Percentiles rank a stretch among this genome's conserved stretches.
These are phyloP conservation scores for Rhodophaea formosa DNA, from an alignment of 2,888 invertebrate species.

Conservation along the genomic window DNA sequence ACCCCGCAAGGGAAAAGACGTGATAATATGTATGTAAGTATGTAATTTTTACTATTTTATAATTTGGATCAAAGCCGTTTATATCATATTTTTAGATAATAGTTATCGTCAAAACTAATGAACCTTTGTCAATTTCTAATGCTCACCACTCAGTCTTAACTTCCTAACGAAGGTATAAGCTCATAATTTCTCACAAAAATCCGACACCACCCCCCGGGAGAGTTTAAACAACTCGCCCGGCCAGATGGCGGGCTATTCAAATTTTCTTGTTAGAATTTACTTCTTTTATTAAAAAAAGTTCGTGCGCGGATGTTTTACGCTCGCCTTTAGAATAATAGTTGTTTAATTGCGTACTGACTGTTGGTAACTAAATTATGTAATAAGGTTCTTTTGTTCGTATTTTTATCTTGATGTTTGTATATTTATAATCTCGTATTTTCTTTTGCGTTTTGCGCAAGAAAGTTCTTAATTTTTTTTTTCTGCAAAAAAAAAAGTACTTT, in stretches of 20 bases:
- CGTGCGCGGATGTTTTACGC: constrained; percentile 12
- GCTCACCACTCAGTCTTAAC: constrained; percentile 11
- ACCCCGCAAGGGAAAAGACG: no score
- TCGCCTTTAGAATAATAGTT: constrained; percentile 16
- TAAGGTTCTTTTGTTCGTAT: neutral
- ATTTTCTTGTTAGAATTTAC: constrained; percentile 35
- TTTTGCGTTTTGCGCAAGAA: no score
- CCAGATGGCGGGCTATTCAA: constrained; percentile 38
- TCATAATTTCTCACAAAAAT: constrained; percentile 33
- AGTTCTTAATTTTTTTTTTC: no score
- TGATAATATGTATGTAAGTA: no score
- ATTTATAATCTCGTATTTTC: neutral
- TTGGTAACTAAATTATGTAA: neutral
- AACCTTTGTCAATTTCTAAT: no score
- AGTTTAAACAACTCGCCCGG: constrained; percentile 31
- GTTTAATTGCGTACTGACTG: constrained; percentile 9
- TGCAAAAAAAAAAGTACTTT: no score
- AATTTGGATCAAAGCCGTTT: no score
- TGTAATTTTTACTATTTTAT: no score
- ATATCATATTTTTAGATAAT: no score
- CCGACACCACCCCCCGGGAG: constrained; percentile 23
- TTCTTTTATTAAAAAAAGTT: constrained; percentile 38
- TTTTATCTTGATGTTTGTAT: no score
- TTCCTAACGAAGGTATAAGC: constrained; percentile 33
- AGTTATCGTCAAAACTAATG: no score